Evolutionary conservation across 2,888 invertebrate species (phyloP), one percentile per base, ranked within the genome.

Genomic region (Eudemis profundana): DNA sequence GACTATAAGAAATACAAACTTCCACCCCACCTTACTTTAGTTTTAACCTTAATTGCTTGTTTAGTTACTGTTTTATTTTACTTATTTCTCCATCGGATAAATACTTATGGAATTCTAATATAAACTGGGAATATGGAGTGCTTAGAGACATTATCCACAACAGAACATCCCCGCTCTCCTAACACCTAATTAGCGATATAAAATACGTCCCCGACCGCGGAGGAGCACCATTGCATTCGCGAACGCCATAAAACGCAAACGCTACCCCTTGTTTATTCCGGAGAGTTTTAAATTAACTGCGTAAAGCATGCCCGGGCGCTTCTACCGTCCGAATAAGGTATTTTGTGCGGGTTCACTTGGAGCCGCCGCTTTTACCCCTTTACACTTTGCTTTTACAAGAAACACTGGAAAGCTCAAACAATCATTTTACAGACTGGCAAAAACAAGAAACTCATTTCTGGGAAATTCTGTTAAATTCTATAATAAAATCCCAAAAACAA

Each of bases 221-320:
- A 89, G 84, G 82, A 83, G 82, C 87, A 80, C 84, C 87, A 84
- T 83, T 86, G 87, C 87, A 85, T 90, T 89, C 89, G 89, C 89
- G 89, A 90, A 80, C 84, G 87, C 91, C 82, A 91, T 92, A 91
- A 92, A 92, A 91, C 90, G 90, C 91, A 92, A 92, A 81, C 89
- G 90, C 76, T 88, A 87, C 90, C 90, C 90, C 89, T 89, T 88
- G 90, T 90, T 91, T 91, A 90, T 91, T 86, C 88, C 85, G 87
- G 87, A 87, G 90, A 89, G 90, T 91, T 92, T 92, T 90, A 91
- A 92, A 92, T 92, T 92, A 92, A 92, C 90, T 89, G 89, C 83
- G 87, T 91, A 89, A 85, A 89, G 84, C 85, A 79, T 21, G 46
- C 27, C 44, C n/a, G 29, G 12, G 56, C 42, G 82, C 88, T 89